Conservation (phyloP, 2,888 invertebrate species). For the Amphipyra berbera region DNA sequence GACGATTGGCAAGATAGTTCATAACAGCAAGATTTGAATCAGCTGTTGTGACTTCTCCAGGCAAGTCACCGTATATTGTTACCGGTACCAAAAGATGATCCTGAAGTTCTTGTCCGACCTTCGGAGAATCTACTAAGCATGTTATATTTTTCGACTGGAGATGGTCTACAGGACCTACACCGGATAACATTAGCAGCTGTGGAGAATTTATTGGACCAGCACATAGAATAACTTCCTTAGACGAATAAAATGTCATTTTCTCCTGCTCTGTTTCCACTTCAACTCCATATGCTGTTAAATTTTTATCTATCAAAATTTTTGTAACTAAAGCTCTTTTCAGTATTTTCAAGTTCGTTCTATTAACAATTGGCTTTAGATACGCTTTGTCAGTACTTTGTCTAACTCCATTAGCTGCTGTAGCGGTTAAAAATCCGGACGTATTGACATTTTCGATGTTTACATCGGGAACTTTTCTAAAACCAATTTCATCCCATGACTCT, state of each 20-base stretch:
- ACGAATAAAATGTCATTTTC: background rate
- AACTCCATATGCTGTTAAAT: background rate
- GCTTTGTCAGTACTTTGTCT: constrained; percentile 1
- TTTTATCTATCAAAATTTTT: background rate
- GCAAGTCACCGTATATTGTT: constrained; percentile 29
- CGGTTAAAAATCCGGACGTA: constrained; percentile 84
- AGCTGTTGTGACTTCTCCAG: constrained; percentile 1
- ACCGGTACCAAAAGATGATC: constrained; percentile 71
- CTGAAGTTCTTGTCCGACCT: constrained; percentile 79
- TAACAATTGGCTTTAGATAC: background rate
- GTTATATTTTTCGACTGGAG: constrained; percentile 66
- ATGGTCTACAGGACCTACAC: constrained; percentile 47
- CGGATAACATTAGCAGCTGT: constrained; percentile 2
- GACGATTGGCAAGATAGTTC: constrained; percentile 29
- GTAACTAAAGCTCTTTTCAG: background rate
- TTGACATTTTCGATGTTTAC: constrained; percentile 77
- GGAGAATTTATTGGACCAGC: background rate
- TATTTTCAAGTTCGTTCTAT: constrained; percentile 5
- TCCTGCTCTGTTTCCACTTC: background rate
- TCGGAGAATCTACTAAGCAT: constrained; percentile 68
- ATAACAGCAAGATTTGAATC: constrained; percentile 23
- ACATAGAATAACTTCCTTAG: background rate
- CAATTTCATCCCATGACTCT: constrained; percentile 80
- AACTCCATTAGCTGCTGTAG: constrained; percentile 52
- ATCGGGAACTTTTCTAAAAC: constrained; percentile 74